Evolutionary conservation across 2,113 vertebrate species (phyloP).

Genomic region (Dicerorhinus sumatrensis): DNA sequence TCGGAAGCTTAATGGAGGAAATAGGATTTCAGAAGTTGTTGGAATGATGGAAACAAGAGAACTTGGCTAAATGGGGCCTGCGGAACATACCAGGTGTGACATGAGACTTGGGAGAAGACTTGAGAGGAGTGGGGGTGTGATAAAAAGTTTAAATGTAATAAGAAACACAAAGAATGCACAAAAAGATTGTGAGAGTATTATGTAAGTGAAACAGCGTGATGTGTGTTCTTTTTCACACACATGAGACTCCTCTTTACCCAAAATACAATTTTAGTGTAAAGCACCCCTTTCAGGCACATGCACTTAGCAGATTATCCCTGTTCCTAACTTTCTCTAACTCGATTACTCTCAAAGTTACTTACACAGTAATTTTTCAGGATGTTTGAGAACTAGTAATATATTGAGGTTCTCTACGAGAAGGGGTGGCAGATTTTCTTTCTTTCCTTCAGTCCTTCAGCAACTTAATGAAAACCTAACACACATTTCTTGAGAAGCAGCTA

Average conservation of each 20-base stretch:
- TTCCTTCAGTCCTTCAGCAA: neutral
- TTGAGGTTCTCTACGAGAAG: neutral
- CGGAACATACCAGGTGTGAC: neutral
- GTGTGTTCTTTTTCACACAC: neutral
- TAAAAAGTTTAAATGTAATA: neutral
- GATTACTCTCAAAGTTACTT: neutral
- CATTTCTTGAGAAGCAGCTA: neutral
- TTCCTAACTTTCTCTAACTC: neutral
- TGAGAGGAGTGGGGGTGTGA: neutral
- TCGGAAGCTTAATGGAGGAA: conserved; percentile 60
- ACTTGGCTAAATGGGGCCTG: neutral
- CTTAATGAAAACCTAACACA: neutral
- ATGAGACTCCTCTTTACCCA: neutral
- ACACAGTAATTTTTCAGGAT: neutral
- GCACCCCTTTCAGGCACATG: neutral
- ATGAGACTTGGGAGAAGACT: neutral
- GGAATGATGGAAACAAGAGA: conserved; percentile 55
- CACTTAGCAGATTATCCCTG: neutral
- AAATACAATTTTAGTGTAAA: neutral
- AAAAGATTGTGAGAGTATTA: neutral
- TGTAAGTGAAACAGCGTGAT: neutral
- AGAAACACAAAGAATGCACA: neutral
- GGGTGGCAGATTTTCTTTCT: neutral
- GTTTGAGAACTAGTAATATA: neutral
- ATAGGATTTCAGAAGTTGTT: conserved; percentile 63